A percentile compares a stretch with the other conserved stretches of the same genome.
phyloP scores from a whole-genome alignment of 2,797 vertebrate genomes.

The Merluccius polli region DNA sequence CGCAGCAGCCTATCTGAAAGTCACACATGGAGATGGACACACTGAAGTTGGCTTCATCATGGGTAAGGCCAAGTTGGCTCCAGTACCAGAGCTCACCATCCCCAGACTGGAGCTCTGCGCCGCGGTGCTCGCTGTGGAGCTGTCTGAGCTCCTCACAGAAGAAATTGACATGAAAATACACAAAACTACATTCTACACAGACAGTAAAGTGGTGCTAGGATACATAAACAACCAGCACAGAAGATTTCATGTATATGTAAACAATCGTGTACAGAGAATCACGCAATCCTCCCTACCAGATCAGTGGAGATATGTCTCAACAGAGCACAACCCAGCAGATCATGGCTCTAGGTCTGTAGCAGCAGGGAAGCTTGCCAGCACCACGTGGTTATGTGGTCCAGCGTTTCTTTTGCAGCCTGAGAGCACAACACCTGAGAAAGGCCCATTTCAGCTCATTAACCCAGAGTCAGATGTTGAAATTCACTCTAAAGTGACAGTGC shows the following conservation, averaged over 20 bases:
- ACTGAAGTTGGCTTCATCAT: slow-evolving; percentile 13
- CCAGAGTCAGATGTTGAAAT: slow-evolving; percentile 22
- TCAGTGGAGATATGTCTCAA: not conserved
- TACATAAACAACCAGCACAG: slow-evolving; percentile 6
- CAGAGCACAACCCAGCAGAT: too few species aligned
- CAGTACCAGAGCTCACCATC: not conserved
- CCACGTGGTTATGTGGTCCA: slow-evolving; percentile 16
- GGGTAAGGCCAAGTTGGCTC: not conserved
- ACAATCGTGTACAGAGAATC: not conserved
- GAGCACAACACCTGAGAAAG: not conserved
- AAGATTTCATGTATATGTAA: not conserved
- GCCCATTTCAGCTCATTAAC: slow-evolving; percentile 12
- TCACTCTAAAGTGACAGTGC: not conserved
- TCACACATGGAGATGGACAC: not conserved
- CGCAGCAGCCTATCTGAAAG: slow-evolving; percentile 32
- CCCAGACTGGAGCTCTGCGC: slow-evolving; percentile 5
- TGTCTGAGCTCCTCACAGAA: not conserved
- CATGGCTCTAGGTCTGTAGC: slow-evolving; percentile 10
- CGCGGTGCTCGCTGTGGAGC: not conserved
- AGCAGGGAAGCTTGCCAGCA: not conserved
- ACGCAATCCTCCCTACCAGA: slow-evolving; percentile 1
- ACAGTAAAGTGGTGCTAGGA: slow-evolving; percentile 14
- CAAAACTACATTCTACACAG: slow-evolving; percentile 6
- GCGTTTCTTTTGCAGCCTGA: slow-evolving; percentile 5
- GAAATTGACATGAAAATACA: not conserved